Evolutionary conservation across 35 echinoderm and acorn worm species (phyloP).

Genomic region (Lytechinus pictus): DNA sequence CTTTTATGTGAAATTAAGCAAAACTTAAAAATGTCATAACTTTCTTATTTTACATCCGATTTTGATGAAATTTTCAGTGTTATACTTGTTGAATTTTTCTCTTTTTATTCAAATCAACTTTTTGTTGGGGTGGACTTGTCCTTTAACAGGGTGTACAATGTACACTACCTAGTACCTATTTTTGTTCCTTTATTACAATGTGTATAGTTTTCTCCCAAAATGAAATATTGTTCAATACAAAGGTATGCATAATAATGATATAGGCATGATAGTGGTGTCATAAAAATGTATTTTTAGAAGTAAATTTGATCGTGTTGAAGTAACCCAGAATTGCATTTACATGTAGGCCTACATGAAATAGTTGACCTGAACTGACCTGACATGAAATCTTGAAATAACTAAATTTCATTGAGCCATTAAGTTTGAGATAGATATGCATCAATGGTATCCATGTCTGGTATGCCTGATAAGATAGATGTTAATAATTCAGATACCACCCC

Average conservation of each 20-base stretch:
- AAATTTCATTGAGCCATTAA: background rate
- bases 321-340: background rate
- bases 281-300: background rate
- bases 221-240: background rate
- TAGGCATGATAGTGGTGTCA: background rate
- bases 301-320: background rate
- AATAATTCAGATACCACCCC: background rate
- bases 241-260: background rate
- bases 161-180: no score
- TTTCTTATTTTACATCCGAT: no score
- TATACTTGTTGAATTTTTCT: no score
- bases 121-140: no score
- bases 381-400: background rate
- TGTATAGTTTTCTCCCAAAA: background rate
- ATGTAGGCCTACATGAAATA: background rate
- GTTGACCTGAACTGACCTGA: background rate
- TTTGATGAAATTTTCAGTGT: no score
- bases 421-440: background rate
- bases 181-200: background rate
- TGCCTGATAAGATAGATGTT: background rate
- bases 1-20: no score
- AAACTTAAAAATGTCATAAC: no score
- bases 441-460: background rate
- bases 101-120: no score
- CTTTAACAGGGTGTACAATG: no score